These are phyloP conservation scores for Drosophila yakuba DNA, from an alignment of 1,140 invertebrate species.

Conservation along the genomic window DNA sequence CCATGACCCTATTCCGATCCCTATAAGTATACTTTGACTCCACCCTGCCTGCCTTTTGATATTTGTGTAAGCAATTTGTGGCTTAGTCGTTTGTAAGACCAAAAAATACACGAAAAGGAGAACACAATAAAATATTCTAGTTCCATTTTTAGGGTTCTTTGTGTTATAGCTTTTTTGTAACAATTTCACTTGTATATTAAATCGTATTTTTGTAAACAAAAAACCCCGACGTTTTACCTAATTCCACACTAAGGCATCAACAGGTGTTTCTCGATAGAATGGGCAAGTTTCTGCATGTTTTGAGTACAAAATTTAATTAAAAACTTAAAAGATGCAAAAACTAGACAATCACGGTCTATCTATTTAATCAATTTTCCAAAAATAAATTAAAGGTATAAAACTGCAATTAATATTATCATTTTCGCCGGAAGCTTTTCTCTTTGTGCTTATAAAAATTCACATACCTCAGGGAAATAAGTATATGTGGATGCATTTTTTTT, in stretches of 20 bases:
- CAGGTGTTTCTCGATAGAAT: background rate
- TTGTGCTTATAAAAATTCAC: no score
- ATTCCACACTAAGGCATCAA: background rate
- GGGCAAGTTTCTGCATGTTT: no score
- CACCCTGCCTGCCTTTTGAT: slow-evolving; percentile 39
- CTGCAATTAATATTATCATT: no score
- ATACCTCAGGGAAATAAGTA: no score
- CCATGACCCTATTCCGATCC: slow-evolving; percentile 44
- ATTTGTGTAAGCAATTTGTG: slow-evolving; percentile 67
- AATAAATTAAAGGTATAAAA: no score
- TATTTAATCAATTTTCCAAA: no score
- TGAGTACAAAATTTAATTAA: no score
- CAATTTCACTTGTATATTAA: slow-evolving; percentile 66
- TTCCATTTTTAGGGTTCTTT: slow-evolving; percentile 58
- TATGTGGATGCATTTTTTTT: no score
- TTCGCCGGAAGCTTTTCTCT: no score
- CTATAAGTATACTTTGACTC: background rate
- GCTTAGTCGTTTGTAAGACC: slow-evolving; percentile 77
- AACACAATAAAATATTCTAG: slow-evolving; percentile 26
- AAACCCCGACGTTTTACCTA: background rate
- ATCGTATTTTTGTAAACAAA: slow-evolving; percentile 68
- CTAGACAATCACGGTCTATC: no score
- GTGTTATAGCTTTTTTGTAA: slow-evolving; percentile 53
- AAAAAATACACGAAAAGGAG: slow-evolving; percentile 51
- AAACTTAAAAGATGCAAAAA: no score